A percentile compares a stretch with the other conserved stretches of the same genome.
Evolutionary conservation across 2,797 vertebrate genomes (phyloP).

Genomic region (Monodelphis domestica): DNA sequence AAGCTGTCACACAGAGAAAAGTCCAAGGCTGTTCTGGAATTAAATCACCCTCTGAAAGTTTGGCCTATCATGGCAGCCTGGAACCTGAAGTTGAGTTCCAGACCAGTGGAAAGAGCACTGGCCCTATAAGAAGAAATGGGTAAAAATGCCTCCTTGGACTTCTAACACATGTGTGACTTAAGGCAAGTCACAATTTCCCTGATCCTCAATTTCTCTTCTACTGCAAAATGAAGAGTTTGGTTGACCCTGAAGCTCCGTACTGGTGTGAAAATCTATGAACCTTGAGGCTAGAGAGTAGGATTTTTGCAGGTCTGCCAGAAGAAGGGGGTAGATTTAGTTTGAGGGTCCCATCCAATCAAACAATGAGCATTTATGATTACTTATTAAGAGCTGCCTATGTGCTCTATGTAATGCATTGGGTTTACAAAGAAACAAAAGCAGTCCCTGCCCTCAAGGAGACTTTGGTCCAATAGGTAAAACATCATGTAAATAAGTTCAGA

Average conservation of each 20-base stretch:
- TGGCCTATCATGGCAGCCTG: neutral
- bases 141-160: neutral
- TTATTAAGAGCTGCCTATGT: neutral
- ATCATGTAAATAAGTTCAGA: neutral
- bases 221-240: neutral
- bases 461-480: neutral
- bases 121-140: neutral
- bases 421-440: neutral
- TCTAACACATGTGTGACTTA: neutral
- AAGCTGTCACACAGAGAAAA: neutral
- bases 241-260: neutral
- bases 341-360: neutral
- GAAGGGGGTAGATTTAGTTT: neutral
- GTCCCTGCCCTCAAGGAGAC: neutral
- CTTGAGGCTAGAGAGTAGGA: neutral
- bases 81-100: neutral
- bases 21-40: neutral
- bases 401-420: neutral
- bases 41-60: neutral
- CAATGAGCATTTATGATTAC: neutral
- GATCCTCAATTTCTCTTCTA: neutral
- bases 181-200: neutral
- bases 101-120: neutral
- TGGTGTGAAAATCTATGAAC: neutral
- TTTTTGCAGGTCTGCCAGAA: neutral